phyloP scores from a whole-genome alignment of 2,113 vertebrate genomes.

The Vanacampus margaritifer region DNA sequence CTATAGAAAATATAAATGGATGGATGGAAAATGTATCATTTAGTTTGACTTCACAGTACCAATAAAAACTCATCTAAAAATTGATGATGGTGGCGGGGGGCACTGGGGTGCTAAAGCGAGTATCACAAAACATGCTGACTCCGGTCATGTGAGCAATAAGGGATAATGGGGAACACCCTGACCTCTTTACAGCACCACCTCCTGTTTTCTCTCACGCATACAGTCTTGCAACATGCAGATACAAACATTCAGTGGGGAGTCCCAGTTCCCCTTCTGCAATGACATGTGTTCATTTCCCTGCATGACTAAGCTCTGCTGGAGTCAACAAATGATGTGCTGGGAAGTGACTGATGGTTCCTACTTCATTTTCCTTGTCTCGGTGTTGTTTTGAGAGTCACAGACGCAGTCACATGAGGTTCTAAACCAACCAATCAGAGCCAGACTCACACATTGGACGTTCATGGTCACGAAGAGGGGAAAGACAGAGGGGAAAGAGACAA shows the following conservation, averaged over 20 bases:
- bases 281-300: slow-evolving; percentile 29
- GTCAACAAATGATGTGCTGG: slow-evolving; percentile 3
- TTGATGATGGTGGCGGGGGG: background rate
- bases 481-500: slow-evolving; percentile 33
- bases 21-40: background rate
- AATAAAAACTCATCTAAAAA: background rate
- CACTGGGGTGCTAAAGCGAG: background rate
- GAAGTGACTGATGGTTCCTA: slow-evolving; percentile 9
- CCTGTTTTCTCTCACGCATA: slow-evolving; percentile 3
- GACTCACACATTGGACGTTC: slow-evolving; percentile 47
- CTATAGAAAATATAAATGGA: background rate
- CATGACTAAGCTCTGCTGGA: slow-evolving; percentile 42
- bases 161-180: slow-evolving; percentile 53
- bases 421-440: slow-evolving; percentile 34
- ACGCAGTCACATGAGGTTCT: slow-evolving; percentile 23
- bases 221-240: background rate
- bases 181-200: slow-evolving; percentile 18
- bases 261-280: slow-evolving; percentile 67
- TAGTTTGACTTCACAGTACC: background rate
- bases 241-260: slow-evolving; percentile 49
- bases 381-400: slow-evolving; percentile 16
- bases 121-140: background rate
- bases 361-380: slow-evolving; percentile 11
- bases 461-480: slow-evolving; percentile 49
- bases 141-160: slow-evolving; percentile 64